Evolutionary conservation across 1,140 invertebrate genomes (phyloP).

Genomic region (Ostrea denselamellosa): DNA sequence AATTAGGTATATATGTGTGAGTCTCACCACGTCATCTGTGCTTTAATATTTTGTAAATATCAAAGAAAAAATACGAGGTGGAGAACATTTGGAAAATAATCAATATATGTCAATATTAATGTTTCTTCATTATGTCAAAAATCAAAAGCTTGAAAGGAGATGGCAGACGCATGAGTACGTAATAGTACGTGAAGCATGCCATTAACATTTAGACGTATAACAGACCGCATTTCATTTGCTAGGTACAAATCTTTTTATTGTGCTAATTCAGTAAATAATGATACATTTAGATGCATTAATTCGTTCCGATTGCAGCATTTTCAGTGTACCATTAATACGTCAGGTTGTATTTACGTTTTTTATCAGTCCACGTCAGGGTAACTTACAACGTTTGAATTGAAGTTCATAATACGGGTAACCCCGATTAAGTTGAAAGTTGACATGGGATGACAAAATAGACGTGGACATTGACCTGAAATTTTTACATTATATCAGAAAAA

Average conservation of each 20-base stretch:
- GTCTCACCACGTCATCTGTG: neutral
- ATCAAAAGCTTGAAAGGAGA: conserved; percentile 22
- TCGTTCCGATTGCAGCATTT: neutral
- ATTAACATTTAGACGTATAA: conserved; percentile 6
- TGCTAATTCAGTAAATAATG: conserved; percentile 25
- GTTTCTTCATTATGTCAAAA: conserved; percentile 9
- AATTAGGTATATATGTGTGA: neutral
- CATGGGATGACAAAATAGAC: neutral
- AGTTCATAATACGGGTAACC: neutral
- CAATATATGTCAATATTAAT: conserved; percentile 21
- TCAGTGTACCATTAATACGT: neutral
- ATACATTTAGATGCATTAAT: conserved; percentile 23
- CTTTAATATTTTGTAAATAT: neutral
- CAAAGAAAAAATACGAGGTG: neutral
- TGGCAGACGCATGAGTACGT: neutral
- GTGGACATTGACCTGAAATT: too few species aligned
- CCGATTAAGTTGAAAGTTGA: neutral
- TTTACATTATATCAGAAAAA: too few species aligned
- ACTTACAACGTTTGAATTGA: neutral
- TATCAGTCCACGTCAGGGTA: neutral
- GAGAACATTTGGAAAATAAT: neutral
- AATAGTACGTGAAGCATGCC: conserved; percentile 29
- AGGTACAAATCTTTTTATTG: conserved; percentile 33
- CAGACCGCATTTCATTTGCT: neutral
- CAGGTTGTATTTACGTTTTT: conserved; percentile 8